Base-by-base conservation (phyloP, 2,113 vertebrate genomes). In the Asarcornis scutulata region DNA sequence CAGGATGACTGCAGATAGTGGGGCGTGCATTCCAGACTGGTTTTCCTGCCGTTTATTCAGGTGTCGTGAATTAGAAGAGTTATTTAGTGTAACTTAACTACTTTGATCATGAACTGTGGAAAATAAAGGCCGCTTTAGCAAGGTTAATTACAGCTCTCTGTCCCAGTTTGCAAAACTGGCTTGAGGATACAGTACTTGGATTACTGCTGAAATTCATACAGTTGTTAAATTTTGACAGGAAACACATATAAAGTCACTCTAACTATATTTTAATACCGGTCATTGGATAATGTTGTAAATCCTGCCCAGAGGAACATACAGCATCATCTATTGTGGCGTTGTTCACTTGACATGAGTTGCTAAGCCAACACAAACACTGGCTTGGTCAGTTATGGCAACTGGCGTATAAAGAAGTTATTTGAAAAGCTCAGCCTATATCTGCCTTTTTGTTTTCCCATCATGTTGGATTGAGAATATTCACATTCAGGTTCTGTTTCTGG, bases 101-200 rank as follows among this genome's bases (percentile, higher is more conserved):
- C 85, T 95, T 96, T 93, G 91, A 95, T 79, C 73, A 27, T 6
- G 21, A 76, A 59, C 53, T 79, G 58, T 50, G 62, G 86, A 84
- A 96, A 96, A 88, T 48, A 76, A 93, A 93, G n/a, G 53, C 53
- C 44, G 38, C 73, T 89, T 88, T 80, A 91, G 56, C 48, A 78
- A 86, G 66, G 76, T 58, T 66, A 84, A 0, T 76, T 73, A 76
- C 3, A 82, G 44, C 48, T 58, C 75, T 59, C 38, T 73, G 53
- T 77, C 76, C 68, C 80, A 81, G 1, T 89, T 32, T 89, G 34
- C 56, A 72, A 36, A 94, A 69, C 62, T 62, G 17, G 31, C 86
- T 84, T 82, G 66, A 86, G 53, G 64, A 79, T 23, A 66, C 46
- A 63, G 34, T 21, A 42, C 12, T 46, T 83, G 72, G 6, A 58